These are phyloP conservation scores for Ceratina australensis DNA, from an alignment of 1,140 invertebrate genomes.

Conservation along the genomic window DNA sequence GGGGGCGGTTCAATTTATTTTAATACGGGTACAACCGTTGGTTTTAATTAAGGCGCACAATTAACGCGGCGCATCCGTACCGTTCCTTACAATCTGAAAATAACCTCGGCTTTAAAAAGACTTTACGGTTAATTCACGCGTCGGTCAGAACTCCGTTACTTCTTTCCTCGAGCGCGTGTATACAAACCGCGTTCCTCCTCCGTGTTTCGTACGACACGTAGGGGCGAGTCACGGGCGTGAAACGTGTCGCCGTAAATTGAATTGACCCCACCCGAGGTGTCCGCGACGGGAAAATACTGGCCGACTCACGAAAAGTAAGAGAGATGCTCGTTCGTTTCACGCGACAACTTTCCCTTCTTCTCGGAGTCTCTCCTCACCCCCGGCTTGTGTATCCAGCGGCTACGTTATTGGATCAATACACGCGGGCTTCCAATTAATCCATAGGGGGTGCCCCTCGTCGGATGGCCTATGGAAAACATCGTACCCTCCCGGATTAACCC, in stretches of 20 bases:
- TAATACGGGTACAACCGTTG: constrained; percentile 61
- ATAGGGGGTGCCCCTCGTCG: constrained; percentile 67
- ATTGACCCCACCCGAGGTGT: background rate
- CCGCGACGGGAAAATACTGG: no score
- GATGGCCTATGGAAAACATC: constrained; percentile 68
- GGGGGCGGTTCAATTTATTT: constrained; percentile 57
- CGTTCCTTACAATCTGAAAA: constrained; percentile 29
- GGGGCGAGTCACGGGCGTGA: background rate
- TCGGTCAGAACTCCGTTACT: background rate
- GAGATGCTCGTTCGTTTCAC: no score
- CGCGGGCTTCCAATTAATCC: constrained; percentile 72
- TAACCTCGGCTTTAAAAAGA: constrained; percentile 50
- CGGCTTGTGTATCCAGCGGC: constrained; percentile 56
- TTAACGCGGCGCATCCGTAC: constrained; percentile 51
- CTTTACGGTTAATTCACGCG: constrained; percentile 15
- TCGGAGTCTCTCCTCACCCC: constrained; percentile 44
- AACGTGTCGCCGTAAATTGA: background rate
- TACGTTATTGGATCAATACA: constrained; percentile 73
- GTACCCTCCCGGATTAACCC: constrained; percentile 56
- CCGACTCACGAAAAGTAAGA: no score
- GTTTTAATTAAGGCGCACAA: constrained; percentile 60
- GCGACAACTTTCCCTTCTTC: constrained; percentile 1
- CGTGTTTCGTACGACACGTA: no score
- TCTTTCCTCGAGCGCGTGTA: background rate
- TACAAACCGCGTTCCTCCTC: background rate